Evolutionary conservation across 2,113 vertebrate genomes (phyloP), one percentile per base, ranked within the genome.

Genomic region (Cnemophilus loriae): DNA sequence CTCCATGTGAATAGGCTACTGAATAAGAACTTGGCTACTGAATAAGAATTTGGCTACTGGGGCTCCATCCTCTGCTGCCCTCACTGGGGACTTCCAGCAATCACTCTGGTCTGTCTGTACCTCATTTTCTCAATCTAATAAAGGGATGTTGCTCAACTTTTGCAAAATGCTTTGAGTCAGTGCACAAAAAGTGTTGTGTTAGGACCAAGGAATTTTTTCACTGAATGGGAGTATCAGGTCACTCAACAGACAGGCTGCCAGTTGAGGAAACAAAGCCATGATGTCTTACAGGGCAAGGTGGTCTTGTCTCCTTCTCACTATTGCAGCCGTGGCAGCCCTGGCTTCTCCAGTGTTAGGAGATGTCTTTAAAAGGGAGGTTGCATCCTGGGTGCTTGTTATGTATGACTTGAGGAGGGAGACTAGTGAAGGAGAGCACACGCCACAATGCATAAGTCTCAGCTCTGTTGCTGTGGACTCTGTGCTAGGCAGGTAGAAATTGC

Each of bases 101-200:
- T 80, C 1, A 0, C 33, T 91, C 74, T 67, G 30, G 37, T 39
- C 73, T 79, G 60, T 63, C 74, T 81, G 30, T 87, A 57, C 56
- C 37, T 84, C 73, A 75, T 84, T 92, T 89, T 90, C 83, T 90
- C 68, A 90, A 15, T 30, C 69, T 78, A 86, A 71, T 52, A 70
- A 86, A 75, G 53, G 11, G 65, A 81, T 76, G 46, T 88, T 95
- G 77, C 73, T 94, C 65, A 92, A 95, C 56, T 16, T 96, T 84
- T 90, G 56, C 84, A 94, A 89, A 82, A 90, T 32, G 30, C 49
- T 73, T 93, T 68, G 69, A 92, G 56, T 84, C 68, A 44, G 52
- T 37, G 68, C 47, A 85, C 64, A 61, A 88, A 81, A 88, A 81
- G 52, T 39, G 17, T 78, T 63, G 33, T 90, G 71, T 37, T 61